Base-by-base conservation (phyloP, 2,888 invertebrate genomes). In the Andrena marginata region DNA sequence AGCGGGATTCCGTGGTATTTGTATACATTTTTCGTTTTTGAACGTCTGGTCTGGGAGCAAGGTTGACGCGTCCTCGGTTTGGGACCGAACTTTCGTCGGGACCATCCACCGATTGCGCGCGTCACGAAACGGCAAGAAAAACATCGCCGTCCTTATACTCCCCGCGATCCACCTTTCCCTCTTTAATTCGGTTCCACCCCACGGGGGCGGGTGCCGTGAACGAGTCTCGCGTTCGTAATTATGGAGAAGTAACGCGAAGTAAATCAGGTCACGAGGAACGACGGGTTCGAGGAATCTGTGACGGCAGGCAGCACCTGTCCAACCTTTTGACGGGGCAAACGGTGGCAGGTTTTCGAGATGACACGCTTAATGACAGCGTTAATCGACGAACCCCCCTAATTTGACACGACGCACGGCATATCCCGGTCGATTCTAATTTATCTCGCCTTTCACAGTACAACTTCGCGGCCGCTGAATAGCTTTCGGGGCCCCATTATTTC, bases 21-120 rank as follows among this genome's bases (percentile, higher is more conserved):
- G 77, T 76, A 70, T 63, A 72, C 60, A 80, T 77, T 85, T 79
- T 87, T 87, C 79, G 80, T 87, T 87, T 87, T 87, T 79, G 54
- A 74, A 16, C 84, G 88, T 88, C 88, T 87, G 88, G 73, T 51
- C 69, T 31, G 70, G 8, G 60, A 35, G 75, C 79, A 72, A 87
- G 75, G 72, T 74, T 82, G 79, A 71, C 75, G 80, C 85, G 80
- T 87, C 87, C 81, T 85, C 81, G 63, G 72, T 75, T 42, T 42
- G 78, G 74, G 77, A 64, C 42, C 62, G 70, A 20, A 68, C 54
- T 26, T 35, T 54, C 48, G 65, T 63, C 68, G 31, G 62, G 60
- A 29, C 26, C 20, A 29, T 35, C 23, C 4, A 0, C 51, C 33
- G n/a, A 6, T 23, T 23, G 26, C 49, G 0, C 7, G 42, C 20